A percentile compares a stretch with the other conserved stretches of the same genome.
Conservation (phyloP, 2,797 vertebrate genomes). For the Hemitrygon akajei region DNA sequence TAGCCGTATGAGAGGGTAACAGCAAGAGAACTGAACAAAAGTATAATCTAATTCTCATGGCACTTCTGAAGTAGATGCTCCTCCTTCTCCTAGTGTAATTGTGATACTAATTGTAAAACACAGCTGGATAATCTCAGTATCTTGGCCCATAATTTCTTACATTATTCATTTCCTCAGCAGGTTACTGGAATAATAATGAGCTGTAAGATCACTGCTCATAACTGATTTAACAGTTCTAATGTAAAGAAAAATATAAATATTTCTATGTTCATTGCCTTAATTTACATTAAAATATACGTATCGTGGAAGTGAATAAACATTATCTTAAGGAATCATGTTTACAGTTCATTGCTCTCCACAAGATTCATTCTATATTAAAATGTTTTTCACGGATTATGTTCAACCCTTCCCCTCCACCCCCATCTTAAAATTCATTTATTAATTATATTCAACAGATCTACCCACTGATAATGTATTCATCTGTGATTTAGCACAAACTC, state of each 20-base stretch:
- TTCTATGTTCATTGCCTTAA: not conserved
- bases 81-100: not conserved
- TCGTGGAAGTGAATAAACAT: not conserved
- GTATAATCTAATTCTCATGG: not conserved
- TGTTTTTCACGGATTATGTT: not conserved
- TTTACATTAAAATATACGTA: not conserved
- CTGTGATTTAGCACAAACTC: slow-evolving; percentile 2
- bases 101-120: not conserved
- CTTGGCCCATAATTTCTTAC: slow-evolving; percentile 8
- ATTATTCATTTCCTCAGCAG: not conserved
- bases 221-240: not conserved
- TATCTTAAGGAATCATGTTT: not conserved
- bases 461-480: not conserved
- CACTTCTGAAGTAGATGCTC: not conserved
- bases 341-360: not conserved
- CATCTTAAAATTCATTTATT: not conserved
- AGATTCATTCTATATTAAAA: not conserved
- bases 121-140: slow-evolving; percentile 2
- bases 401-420: not conserved
- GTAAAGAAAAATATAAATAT: not conserved
- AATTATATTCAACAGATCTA: not conserved
- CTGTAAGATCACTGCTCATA: not conserved
- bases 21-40: not conserved
- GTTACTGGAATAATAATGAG: not conserved
- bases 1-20: not conserved